Percentiles rank a stretch among this genome's conserved stretches.
Evolutionary conservation across 2,888 invertebrate species (phyloP).

Genomic region (Idaea straminata): DNA sequence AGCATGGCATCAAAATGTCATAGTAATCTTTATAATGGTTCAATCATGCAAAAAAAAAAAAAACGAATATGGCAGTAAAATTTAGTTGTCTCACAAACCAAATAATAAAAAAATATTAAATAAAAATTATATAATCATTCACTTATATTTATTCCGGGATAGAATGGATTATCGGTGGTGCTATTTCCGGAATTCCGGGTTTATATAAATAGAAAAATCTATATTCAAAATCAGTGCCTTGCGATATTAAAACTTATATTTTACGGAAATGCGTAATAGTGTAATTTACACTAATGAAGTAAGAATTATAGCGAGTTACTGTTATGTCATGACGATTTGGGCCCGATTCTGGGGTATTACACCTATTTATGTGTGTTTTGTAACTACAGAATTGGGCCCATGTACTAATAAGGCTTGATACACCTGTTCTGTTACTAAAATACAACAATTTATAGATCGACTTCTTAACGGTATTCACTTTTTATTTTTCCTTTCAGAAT

Average conservation of each 20-base stretch:
- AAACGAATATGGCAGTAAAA: constrained; percentile 38
- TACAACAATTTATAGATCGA: not conserved
- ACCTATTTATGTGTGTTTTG: not conserved
- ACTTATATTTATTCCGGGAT: constrained; percentile 16
- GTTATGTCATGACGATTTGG: not conserved
- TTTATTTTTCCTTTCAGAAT: not conserved
- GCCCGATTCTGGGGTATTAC: not conserved
- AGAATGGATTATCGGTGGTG: constrained; percentile 35
- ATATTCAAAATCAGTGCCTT: not conserved
- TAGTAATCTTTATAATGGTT: not conserved
- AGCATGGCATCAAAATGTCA: not conserved
- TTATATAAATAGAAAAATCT: not conserved
- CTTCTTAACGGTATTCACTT: not conserved
- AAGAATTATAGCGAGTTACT: not conserved
- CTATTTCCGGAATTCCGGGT: constrained; percentile 26
- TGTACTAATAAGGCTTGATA: constrained; percentile 1
- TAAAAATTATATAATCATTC: constrained; percentile 9
- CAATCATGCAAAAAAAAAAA: not conserved
- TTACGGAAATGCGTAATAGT: not conserved
- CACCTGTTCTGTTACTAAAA: not conserved
- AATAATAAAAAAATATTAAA: constrained; percentile 8
- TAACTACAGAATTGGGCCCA: not conserved
- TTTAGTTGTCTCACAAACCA: constrained; percentile 35
- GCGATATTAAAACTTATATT: not conserved
- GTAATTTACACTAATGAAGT: not conserved